Evolutionary conservation across 92 coral and sea anemone genomes (phyloP).

Genomic region (Micromussa lordhowensis): DNA sequence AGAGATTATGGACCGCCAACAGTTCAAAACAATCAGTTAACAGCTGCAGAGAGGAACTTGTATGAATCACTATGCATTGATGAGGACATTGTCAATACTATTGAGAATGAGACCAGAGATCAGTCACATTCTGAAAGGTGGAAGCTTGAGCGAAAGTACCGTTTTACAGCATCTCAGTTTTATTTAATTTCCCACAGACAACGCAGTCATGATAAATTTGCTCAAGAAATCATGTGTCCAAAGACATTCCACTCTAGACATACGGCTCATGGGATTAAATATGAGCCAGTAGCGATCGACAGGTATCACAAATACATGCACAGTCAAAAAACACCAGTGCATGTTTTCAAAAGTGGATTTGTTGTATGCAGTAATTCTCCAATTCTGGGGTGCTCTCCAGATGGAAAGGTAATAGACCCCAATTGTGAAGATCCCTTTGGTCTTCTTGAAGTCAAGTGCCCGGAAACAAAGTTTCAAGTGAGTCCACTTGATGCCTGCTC

Average conservation of each 20-base stretch:
- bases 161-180: constrained; percentile 52
- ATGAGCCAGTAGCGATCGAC: constrained; percentile 53
- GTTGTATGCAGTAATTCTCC: constrained; percentile 40
- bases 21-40: constrained; percentile 25
- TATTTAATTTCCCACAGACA: constrained; percentile 46
- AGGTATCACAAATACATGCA: constrained; percentile 48
- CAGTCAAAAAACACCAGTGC: constrained; percentile 30
- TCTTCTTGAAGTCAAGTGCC: constrained; percentile 75
- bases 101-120: constrained; percentile 39
- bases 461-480: constrained; percentile 69
- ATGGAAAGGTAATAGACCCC: constrained; percentile 66
- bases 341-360: constrained; percentile 34
- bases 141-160: constrained; percentile 45
- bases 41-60: constrained; percentile 12
- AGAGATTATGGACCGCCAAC: constrained; percentile 12
- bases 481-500: constrained; percentile 82
- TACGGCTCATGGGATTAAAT: constrained; percentile 54
- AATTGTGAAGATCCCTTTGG: constrained; percentile 62
- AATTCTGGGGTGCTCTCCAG: constrained; percentile 56
- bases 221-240: constrained; percentile 37
- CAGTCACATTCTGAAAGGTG: constrained; percentile 48
- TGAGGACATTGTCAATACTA: constrained; percentile 17
- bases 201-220: constrained; percentile 49
- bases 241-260: constrained; percentile 40
- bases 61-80: constrained; percentile 26